phyloP scores from a whole-genome alignment of 2,113 vertebrate genomes.

The Delphinapterus leucas region DNA sequence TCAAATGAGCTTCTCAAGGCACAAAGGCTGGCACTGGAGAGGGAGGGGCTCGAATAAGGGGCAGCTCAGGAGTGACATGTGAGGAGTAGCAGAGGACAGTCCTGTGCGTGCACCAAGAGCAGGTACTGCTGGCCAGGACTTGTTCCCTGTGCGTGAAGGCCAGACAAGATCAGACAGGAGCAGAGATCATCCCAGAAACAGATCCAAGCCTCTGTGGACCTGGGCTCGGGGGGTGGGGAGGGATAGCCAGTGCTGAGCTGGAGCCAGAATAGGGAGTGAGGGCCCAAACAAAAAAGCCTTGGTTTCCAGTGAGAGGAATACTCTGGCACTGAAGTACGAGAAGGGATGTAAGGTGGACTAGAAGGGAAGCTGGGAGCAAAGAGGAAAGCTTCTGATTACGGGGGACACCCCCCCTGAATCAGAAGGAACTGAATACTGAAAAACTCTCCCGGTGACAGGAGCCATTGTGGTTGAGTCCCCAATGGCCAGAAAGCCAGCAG shows the following conservation, averaged over 20 bases:
- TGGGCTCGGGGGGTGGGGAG: not conserved
- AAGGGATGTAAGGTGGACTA: not conserved
- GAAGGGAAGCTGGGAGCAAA: not conserved
- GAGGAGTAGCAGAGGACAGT: rapidly evolving
- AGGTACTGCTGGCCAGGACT: not conserved
- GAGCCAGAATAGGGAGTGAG: not conserved
- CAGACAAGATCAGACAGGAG: not conserved
- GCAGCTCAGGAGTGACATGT: rapidly evolving
- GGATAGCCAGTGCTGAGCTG: not conserved
- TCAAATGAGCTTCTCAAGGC: not conserved
- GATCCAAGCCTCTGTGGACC: rapidly evolving
- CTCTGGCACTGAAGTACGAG: not conserved
- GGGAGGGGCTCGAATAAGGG: not conserved
- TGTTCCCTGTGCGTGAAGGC: not conserved
- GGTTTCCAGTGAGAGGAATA: not conserved
- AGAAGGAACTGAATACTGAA: not conserved
- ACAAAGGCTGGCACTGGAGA: not conserved
- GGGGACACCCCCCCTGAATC: not conserved
- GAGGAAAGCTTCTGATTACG: not conserved
- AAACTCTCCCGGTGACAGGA: not conserved
- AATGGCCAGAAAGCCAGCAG: too few species aligned
- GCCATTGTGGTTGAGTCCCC: not conserved
- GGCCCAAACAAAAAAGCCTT: not conserved
- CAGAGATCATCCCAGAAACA: not conserved
- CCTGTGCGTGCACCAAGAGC: rapidly evolving